These are phyloP conservation scores for Siniperca chuatsi DNA, from an alignment of 2,113 vertebrate species.

Conservation along the genomic window DNA sequence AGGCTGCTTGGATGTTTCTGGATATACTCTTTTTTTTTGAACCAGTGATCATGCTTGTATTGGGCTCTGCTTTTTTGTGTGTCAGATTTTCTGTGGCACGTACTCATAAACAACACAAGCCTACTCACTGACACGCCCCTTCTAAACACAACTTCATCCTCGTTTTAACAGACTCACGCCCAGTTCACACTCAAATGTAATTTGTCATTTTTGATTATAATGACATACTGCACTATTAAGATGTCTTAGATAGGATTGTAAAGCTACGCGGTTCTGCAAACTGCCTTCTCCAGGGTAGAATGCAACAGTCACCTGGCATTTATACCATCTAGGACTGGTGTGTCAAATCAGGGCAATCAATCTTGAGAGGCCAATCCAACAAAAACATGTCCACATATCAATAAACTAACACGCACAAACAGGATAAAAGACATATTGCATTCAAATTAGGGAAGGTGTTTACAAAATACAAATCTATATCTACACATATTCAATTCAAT, in stretches of 20 bases:
- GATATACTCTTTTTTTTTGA: not conserved
- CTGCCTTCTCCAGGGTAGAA: not conserved
- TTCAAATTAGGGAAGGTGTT: not conserved
- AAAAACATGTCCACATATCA: not conserved
- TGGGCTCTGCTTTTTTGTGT: slow-evolving; percentile 7
- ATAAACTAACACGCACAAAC: not conserved
- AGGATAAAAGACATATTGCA: not conserved
- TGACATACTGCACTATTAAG: not conserved
- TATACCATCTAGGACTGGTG: not conserved
- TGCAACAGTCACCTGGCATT: slow-evolving; percentile 3
- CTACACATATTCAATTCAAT: not conserved
- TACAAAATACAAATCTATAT: not conserved
- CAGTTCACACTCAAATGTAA: slow-evolving; percentile 5
- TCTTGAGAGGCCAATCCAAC: not conserved
- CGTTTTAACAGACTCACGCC: not conserved
- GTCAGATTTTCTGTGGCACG: slow-evolving; percentile 17
- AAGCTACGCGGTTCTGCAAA: not conserved
- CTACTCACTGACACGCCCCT: slow-evolving; percentile 1
- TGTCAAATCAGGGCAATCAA: slow-evolving; percentile 20
- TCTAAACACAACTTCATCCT: slow-evolving; percentile 10
- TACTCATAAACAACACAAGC: slow-evolving; percentile 1
- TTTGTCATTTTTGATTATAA: slow-evolving; percentile 2
- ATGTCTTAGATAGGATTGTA: not conserved
- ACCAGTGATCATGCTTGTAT: slow-evolving; percentile 23
- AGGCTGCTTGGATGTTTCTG: slow-evolving; percentile 9